Evolutionary conservation across 2,888 invertebrate genomes (phyloP).

Genomic region (Ommatoiulus sabulosus): DNA sequence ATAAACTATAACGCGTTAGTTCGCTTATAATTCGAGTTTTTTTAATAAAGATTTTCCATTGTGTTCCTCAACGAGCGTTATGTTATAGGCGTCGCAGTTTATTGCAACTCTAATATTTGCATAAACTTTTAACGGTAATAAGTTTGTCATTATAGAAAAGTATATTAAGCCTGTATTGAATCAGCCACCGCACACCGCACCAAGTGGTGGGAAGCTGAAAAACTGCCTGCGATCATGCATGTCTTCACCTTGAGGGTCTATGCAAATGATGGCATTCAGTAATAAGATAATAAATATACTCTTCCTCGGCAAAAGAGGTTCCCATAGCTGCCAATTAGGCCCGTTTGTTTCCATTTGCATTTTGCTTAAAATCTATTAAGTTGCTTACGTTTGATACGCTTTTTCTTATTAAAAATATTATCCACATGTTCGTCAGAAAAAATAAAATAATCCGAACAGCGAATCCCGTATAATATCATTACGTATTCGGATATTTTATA

Average conservation of each 20-base stretch:
- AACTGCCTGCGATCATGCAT: neutral
- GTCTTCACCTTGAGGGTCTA: conserved; percentile 28
- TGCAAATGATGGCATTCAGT: conserved; percentile 7
- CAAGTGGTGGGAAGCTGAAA: neutral
- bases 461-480: conserved; percentile 18
- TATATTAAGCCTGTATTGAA: neutral
- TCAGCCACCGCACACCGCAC: neutral
- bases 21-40: no score
- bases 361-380: conserved; percentile 3
- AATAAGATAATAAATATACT: conserved; percentile 21
- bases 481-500: conserved; percentile 5
- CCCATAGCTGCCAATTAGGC: neutral
- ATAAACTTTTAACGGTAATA: neutral
- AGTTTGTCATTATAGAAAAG: neutral
- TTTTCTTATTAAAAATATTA: conserved; percentile 17
- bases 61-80: no score
- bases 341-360: conserved; percentile 25
- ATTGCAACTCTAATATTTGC: neutral
- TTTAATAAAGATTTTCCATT: no score
- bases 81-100: no score
- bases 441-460: neutral
- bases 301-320: neutral
- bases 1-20: no score
- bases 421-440: neutral
- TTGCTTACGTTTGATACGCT: neutral